phyloP scores from a whole-genome alignment of 2,113 vertebrate genomes.

The Panthera tigris region DNA sequence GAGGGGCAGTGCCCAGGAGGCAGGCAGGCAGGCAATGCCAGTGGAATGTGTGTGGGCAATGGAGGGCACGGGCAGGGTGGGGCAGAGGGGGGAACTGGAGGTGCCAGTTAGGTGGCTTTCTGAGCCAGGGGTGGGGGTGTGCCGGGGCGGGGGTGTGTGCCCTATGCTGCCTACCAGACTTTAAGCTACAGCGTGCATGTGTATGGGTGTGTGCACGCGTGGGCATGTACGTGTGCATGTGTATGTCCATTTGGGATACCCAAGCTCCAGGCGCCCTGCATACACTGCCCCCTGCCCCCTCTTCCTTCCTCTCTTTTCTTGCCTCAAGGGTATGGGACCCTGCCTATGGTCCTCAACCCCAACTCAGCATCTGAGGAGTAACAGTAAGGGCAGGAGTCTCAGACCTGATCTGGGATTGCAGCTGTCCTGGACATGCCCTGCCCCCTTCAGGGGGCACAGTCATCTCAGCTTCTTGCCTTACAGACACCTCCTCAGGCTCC shows the following conservation, averaged over 20 bases:
- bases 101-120: constrained; percentile 81
- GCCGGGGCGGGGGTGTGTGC: constrained; percentile 67
- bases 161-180: constrained; percentile 53
- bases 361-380: background rate
- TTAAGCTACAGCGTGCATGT: constrained; percentile 24
- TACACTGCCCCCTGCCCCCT: background rate
- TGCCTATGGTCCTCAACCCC: constrained; percentile 20
- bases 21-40: constrained; percentile 77
- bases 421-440: background rate
- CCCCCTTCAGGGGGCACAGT: background rate
- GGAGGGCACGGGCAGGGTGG: constrained; percentile 79
- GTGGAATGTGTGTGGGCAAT: constrained; percentile 83
- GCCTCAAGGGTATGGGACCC: background rate
- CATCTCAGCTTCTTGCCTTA: background rate
- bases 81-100: constrained; percentile 79
- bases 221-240: background rate
- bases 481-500: background rate
- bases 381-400: background rate
- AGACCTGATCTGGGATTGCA: background rate
- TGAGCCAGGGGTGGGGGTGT: constrained; percentile 78
- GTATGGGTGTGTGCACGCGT: constrained; percentile 32
- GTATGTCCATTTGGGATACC: constrained; percentile 45
- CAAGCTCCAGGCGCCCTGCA: background rate
- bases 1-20: constrained; percentile 78
- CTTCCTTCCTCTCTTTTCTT: background rate